Conservation (phyloP, 2,888 invertebrate species). For the Cephus pygmeus region DNA sequence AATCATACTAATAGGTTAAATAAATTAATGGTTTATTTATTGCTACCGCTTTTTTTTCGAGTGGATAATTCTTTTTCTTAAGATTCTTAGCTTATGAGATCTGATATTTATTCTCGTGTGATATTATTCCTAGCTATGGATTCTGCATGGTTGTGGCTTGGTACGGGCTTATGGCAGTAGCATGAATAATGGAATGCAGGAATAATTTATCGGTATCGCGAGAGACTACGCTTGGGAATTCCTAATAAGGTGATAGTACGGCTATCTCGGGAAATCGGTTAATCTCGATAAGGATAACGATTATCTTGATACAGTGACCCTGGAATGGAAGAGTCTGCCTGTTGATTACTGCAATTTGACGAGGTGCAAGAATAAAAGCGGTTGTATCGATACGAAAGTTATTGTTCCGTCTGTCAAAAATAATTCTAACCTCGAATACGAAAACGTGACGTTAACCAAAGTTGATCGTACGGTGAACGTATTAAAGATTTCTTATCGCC, state of each 20-base stretch:
- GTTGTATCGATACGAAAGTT: background rate
- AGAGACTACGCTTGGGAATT: conserved; percentile 31
- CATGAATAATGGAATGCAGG: conserved; percentile 57
- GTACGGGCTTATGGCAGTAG: conserved; percentile 45
- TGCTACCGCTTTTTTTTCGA: background rate
- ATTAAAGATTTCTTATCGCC: background rate
- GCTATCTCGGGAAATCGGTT: conserved; percentile 45
- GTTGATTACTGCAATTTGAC: background rate
- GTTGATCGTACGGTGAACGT: background rate
- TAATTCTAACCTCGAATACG: background rate
- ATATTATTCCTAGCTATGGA: conserved; percentile 16
- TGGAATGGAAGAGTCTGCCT: background rate
- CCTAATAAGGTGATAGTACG: conserved; percentile 46
- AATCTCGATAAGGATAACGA: conserved; percentile 49
- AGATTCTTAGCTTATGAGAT: background rate
- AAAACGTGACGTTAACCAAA: background rate
- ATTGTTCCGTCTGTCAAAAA: background rate
- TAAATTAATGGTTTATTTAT: background rate
- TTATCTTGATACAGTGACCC: conserved; percentile 30
- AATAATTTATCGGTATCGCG: conserved; percentile 55
- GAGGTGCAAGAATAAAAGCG: background rate
- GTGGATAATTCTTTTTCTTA: background rate
- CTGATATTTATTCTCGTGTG: background rate
- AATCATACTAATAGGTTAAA: background rate
- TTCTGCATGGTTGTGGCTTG: conserved; percentile 41